These are phyloP conservation scores for Cinclus cinclus DNA, from an alignment of 2,113 vertebrate species.

Conservation along the genomic window DNA sequence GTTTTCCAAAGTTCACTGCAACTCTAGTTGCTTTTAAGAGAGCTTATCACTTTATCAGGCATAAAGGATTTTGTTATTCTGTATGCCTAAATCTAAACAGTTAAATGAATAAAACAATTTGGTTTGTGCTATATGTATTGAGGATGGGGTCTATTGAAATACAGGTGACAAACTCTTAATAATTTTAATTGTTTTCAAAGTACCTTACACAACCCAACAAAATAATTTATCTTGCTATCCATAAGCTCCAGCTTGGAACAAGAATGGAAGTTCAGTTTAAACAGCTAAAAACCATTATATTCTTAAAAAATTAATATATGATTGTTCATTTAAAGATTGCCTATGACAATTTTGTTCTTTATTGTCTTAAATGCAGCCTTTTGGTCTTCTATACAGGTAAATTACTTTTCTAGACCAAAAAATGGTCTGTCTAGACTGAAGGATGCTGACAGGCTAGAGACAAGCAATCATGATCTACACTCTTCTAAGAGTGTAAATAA, in stretches of 20 bases:
- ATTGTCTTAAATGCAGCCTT: background rate
- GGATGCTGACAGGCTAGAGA: background rate
- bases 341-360: background rate
- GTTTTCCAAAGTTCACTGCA: slow-evolving; percentile 33
- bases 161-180: background rate
- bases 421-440: background rate
- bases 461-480: background rate
- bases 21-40: background rate
- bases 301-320: background rate
- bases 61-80: background rate
- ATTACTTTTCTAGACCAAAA: background rate
- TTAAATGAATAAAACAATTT: background rate
- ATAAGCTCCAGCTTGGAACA: background rate
- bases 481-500: background rate
- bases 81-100: background rate
- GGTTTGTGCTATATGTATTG: background rate
- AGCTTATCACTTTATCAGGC: slow-evolving; percentile 49
- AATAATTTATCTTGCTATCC: background rate
- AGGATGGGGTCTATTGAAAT: background rate
- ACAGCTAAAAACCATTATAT: background rate
- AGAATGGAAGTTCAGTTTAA: background rate
- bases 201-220: background rate
- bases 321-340: background rate
- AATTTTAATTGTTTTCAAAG: background rate
- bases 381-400: background rate